These are phyloP conservation scores for Synchiropus splendidus DNA, from an alignment of 2,113 vertebrate genomes.

Conservation along the genomic window DNA sequence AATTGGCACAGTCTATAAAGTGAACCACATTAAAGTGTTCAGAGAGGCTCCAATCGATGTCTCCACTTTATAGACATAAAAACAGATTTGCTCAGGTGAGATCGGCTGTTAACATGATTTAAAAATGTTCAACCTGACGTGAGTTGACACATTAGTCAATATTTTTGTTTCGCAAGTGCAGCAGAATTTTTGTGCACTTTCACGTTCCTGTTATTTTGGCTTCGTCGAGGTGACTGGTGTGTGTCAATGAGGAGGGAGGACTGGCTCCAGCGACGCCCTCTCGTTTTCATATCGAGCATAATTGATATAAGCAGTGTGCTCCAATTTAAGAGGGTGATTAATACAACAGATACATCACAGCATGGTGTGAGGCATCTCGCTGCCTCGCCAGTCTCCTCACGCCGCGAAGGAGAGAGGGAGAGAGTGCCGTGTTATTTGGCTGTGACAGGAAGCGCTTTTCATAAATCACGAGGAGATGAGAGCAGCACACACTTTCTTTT, in stretches of 20 bases:
- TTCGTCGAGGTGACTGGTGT: slow-evolving; percentile 23
- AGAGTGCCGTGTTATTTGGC: slow-evolving; percentile 13
- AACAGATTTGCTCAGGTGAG: no score
- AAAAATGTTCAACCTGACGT: no score
- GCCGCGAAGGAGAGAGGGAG: slow-evolving; percentile 12
- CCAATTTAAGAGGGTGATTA: slow-evolving; percentile 60
- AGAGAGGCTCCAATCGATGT: no score
- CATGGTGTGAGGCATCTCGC: slow-evolving; percentile 24
- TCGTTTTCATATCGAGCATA: slow-evolving; percentile 37
- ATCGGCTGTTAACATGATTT: no score
- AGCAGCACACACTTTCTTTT: slow-evolving; percentile 5
- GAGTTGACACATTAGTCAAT: no score
- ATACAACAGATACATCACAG: slow-evolving; percentile 47
- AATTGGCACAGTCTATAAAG: no score
- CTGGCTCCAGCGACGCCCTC: slow-evolving; percentile 27
- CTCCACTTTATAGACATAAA: no score
- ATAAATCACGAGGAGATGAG: slow-evolving; percentile 8
- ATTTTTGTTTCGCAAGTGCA: no score
- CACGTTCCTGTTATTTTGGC: slow-evolving; percentile 10
- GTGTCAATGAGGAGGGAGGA: slow-evolving; percentile 31
- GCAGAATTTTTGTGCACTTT: not conserved
- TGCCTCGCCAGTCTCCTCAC: slow-evolving; percentile 8
- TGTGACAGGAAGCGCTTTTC: slow-evolving; percentile 10
- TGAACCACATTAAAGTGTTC: no score
- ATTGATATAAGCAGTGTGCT: slow-evolving; percentile 57